These are phyloP conservation scores for Agrochola lota DNA, from an alignment of 2,888 invertebrate genomes.

Conservation along the genomic window DNA sequence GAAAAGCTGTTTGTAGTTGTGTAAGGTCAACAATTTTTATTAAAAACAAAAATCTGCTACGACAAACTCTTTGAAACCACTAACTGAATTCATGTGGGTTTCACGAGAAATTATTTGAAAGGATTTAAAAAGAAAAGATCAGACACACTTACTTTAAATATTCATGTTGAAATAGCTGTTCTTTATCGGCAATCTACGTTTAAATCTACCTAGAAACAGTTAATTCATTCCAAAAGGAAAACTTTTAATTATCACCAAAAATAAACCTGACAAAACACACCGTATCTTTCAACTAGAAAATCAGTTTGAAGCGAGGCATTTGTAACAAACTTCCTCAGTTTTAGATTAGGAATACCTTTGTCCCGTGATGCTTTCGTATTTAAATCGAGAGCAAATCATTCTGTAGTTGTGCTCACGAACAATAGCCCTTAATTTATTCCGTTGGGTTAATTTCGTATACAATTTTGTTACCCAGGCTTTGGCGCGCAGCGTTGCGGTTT, in stretches of 20 bases:
- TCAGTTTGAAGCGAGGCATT: conserved; percentile 33
- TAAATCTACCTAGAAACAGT: neutral
- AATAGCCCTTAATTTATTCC: conserved; percentile 79
- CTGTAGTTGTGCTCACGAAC: conserved; percentile 70
- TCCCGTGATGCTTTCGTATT: conserved; percentile 67
- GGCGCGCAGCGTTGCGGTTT: conserved; percentile 59
- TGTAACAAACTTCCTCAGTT: conserved; percentile 39
- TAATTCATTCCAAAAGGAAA: neutral
- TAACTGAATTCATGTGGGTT: neutral
- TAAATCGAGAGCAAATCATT: conserved; percentile 75
- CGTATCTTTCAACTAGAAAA: conserved; percentile 38
- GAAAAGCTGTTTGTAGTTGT: neutral
- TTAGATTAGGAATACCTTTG: conserved; percentile 62
- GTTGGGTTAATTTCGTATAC: conserved; percentile 78
- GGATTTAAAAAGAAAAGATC: neutral
- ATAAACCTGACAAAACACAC: conserved; percentile 33
- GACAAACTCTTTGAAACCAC: too few species aligned
- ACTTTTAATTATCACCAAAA: conserved; percentile 14
- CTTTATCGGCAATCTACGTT: neutral
- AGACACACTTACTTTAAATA: neutral
- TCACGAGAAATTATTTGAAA: neutral
- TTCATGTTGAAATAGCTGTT: neutral
- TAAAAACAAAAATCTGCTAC: too few species aligned
- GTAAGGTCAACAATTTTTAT: neutral
- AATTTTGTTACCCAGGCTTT: conserved; percentile 72